Base-by-base conservation (phyloP, 2,797 vertebrate species). In the Danio jaintianensis region DNA sequence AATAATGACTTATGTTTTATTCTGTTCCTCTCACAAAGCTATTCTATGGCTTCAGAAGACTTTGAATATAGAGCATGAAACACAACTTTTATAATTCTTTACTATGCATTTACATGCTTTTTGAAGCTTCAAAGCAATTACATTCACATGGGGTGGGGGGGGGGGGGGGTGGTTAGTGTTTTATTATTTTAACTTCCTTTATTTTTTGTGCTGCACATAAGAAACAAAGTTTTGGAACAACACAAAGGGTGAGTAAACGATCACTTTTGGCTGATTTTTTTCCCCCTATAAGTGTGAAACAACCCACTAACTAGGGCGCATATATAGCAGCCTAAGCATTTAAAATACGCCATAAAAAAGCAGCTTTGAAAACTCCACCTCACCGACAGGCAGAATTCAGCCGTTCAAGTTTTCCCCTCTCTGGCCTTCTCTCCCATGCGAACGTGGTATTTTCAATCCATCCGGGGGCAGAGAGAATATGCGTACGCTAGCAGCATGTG, bases 391-490 rank as follows among this genome's bases (percentile, higher is more conserved):
- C 7, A 48, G 20, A 48, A 76, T 18, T 20, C 56, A 75, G 12
- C 20, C 42, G 50, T 50, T 58, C 40, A 40, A 7, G 4, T 38
- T 58, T 56, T 47, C 56, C 16, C 40, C 40, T 79, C 18, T 61
- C 36, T 64, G 48, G 40, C 45, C 43, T 29, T 72, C 47, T 48
- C 43, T 78, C 56, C 79, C 59, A 81, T 45, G 43, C 64, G 74
- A 66, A 75, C 15, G 12, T 47, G 52, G 77, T 66, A 58, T 78
- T 58, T 83, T 79, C 67, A 72, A 38, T 70, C 66, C 53, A 59
- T 75, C 47, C 48, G 36, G 72, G 16, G 67, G 73, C 12, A 12
- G 12, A 53, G 40, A 75, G 5, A 66, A 63, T 62, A 67, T 47
- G 47, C 18, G 6, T 63, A 53, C 3, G 47, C 73, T 36, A 80